phyloP scores from a whole-genome alignment of 2,888 invertebrate genomes.

The Callyntrura guangdongensis region DNA sequence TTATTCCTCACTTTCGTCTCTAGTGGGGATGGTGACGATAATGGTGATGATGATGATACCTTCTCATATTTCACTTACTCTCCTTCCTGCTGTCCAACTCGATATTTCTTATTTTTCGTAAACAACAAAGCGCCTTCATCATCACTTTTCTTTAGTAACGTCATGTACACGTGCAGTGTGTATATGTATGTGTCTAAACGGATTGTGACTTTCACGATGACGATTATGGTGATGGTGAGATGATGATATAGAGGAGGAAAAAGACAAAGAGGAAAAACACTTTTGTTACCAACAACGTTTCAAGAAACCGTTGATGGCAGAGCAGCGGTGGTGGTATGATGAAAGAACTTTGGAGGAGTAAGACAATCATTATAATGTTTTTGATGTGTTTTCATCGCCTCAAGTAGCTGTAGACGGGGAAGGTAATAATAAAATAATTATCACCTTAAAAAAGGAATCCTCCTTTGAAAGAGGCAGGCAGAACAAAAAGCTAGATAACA shows the following conservation, averaged over 20 bases:
- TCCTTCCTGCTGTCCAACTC: not conserved
- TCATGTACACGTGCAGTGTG: too few relatives aligned
- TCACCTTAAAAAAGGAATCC: slow-evolving; percentile 37
- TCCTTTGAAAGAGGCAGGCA: not conserved
- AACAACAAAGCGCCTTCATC: not conserved
- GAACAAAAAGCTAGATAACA: slow-evolving; percentile 9
- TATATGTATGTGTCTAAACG: too few relatives aligned
- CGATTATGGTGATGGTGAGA: too few relatives aligned
- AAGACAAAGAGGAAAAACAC: not conserved
- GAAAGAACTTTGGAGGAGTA: not conserved
- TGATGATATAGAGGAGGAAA: not conserved
- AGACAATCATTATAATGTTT: slow-evolving; percentile 3
- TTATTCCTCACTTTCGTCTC: not conserved
- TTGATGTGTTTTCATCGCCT: not conserved
- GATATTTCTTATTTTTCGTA: not conserved
- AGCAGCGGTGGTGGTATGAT: not conserved
- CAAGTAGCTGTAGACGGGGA: not conserved
- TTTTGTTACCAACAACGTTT: not conserved
- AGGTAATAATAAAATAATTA: slow-evolving; percentile 58
- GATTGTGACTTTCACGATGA: too few relatives aligned
- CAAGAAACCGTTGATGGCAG: not conserved
- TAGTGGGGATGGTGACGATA: not conserved
- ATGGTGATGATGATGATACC: not conserved
- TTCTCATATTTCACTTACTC: slow-evolving; percentile 28
- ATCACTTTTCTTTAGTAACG: not conserved